phyloP scores from a whole-genome alignment of 2,888 invertebrate genomes.

The Alcis repandata region DNA sequence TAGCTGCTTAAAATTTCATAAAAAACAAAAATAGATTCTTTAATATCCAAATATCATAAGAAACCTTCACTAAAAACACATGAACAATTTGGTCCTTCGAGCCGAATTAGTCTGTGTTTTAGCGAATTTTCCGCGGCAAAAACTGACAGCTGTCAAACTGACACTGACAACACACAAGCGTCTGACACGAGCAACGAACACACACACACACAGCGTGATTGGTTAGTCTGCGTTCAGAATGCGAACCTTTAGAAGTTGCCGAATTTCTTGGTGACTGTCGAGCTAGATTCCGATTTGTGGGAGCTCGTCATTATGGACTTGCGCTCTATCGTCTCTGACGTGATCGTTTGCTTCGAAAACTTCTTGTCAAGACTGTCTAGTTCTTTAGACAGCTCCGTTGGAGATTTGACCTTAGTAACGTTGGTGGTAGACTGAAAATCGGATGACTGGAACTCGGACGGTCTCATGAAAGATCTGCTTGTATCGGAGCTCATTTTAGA shows the following conservation, averaged over 20 bases:
- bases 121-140: constrained; percentile 26
- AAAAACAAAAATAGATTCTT: background rate
- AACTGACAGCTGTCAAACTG: constrained; percentile 37
- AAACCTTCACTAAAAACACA: constrained; percentile 7
- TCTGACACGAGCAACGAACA: constrained; percentile 34
- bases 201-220: constrained; percentile 30
- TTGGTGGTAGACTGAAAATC: constrained; percentile 69
- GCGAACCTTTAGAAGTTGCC: constrained; percentile 77
- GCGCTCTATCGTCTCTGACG: constrained; percentile 89
- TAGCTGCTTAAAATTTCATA: constrained; percentile 12
- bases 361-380: constrained; percentile 88
- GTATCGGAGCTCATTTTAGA: constrained; percentile 82
- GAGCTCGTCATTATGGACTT: constrained; percentile 89
- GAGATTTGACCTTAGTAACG: constrained; percentile 70
- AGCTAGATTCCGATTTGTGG: constrained; percentile 86
- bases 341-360: constrained; percentile 89
- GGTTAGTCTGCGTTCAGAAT: constrained; percentile 35
- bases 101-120: constrained; percentile 5
- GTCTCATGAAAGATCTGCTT: constrained; percentile 82
- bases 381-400: constrained; percentile 77
- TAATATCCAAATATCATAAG: background rate
- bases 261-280: constrained; percentile 86
- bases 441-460: constrained; percentile 80
- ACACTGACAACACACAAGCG: constrained; percentile 45
- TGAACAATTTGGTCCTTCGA: constrained; percentile 12